phyloP scores from a whole-genome alignment of 2,113 vertebrate species.

The Fukomys damarensis region DNA sequence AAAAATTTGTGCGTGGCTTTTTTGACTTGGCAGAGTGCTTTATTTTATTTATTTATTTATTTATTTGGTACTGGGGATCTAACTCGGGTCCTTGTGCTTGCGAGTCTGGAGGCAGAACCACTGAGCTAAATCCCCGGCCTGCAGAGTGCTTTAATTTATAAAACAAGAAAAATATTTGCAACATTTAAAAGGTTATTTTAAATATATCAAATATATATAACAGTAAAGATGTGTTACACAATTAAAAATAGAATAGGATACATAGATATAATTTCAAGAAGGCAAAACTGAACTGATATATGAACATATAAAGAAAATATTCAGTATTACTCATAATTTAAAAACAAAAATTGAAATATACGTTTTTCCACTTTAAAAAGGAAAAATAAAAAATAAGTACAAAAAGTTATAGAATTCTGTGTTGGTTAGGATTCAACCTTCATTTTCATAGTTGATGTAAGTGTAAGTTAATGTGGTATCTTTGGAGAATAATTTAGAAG shows the following conservation, averaged over 20 bases:
- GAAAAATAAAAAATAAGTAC: neutral
- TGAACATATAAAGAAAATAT: neutral
- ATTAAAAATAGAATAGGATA: slow-evolving; percentile 14
- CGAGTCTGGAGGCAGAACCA: no score
- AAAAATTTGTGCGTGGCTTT: neutral
- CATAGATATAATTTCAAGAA: neutral
- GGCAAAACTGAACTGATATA: neutral
- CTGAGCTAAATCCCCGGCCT: no score
- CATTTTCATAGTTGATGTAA: neutral
- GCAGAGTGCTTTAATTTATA: neutral
- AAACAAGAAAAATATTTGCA: neutral
- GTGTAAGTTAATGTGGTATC: neutral
- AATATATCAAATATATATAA: neutral
- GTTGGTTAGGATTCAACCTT: neutral
- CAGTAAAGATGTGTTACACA: neutral
- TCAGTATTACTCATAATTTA: neutral
- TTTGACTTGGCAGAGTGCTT: no score
- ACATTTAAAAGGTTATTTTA: neutral
- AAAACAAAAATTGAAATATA: neutral
- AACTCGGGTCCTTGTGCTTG: no score
- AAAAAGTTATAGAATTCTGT: neutral
- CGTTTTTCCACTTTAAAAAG: neutral
- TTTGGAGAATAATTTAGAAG: slow-evolving; percentile 55
- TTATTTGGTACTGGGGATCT: no score
- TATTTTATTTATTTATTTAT: no score